A percentile compares a stretch with the other conserved stretches of the same genome.
These are phyloP conservation scores for Polymixis flavicincta DNA, from an alignment of 2,888 invertebrate species.

Conservation along the genomic window DNA sequence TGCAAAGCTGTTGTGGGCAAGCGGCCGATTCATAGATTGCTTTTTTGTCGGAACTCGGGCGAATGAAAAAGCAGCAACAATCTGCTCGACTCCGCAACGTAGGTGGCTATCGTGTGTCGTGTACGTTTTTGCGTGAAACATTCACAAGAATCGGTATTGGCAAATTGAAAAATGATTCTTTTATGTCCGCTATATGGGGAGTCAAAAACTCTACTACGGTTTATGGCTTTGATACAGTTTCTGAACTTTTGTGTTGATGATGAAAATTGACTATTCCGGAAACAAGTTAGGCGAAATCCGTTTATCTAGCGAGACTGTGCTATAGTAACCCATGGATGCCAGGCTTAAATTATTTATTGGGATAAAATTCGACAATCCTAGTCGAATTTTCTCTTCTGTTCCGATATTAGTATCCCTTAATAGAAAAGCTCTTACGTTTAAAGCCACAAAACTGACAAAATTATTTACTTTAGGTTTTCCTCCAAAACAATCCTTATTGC, in stretches of 20 bases:
- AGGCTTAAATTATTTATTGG: not conserved
- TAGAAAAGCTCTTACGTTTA: not conserved
- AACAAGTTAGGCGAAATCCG: not conserved
- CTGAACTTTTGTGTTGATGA: conserved; percentile 24
- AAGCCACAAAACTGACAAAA: not conserved
- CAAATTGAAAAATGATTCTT: conserved; percentile 69
- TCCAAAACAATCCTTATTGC: conserved; percentile 3
- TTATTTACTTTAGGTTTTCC: not conserved
- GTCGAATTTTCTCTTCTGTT: not conserved
- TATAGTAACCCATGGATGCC: not conserved
- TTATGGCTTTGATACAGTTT: conserved; percentile 49
- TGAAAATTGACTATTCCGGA: conserved; percentile 22
- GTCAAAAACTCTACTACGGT: conserved; percentile 43
- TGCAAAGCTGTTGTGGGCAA: conserved; percentile 72
- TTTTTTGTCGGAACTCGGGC: conserved; percentile 85
- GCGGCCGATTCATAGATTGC: conserved; percentile 87
- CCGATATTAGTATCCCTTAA: not conserved
- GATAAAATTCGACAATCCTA: not conserved
- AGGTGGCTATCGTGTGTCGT: conserved; percentile 83
- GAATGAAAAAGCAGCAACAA: conserved; percentile 81
- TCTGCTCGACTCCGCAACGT: conserved; percentile 75
- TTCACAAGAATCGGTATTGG: conserved; percentile 76
- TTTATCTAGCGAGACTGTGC: conserved; percentile 6
- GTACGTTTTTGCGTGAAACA: conserved; percentile 76
- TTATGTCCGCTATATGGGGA: conserved; percentile 63